Base-by-base conservation (phyloP, 2,888 invertebrate genomes). In the Phanerotoma sp. region DNA sequence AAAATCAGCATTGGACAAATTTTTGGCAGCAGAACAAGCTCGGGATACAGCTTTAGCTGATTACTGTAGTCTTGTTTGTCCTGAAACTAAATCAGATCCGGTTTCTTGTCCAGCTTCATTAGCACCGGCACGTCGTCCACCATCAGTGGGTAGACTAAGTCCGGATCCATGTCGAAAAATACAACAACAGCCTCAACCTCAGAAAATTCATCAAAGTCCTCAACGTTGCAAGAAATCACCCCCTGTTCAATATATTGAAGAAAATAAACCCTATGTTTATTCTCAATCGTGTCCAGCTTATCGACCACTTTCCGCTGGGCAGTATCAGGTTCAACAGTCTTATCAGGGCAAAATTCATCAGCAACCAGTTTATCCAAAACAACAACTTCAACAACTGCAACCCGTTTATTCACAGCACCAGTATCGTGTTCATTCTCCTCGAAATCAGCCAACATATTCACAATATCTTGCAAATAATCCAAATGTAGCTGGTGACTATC, bases 1-100 rank as follows among this genome's bases (percentile, higher is more conserved):
- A 3, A 65, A 70, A 37, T 60, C 64, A 3, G 71, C 72, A 1
- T 52, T 73, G 4, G 66, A 57, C 11, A 73, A 72, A 52, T 73
- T 62, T 46, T 65, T 66, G 25, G 66, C 66, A 22, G 66, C 68
- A 4, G 72, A 74, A 56, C 59, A 68, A 56, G 67, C 68, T 3
- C 63, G 71, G 40, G 70, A 69, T 54, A 57, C 65, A 4, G 73
- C 74, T 18, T 38, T 74, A n/a, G 69, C 73, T 2, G 64, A 70
- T 7, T 73, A 72, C 48, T 73, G 71, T 53, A 68, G 68, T 53
- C 53, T 73, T 16, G 65, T 62, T n/a, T 65, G 66, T 38, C 54
- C 54, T n/a, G 54, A 54, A 38, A 18, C 18, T 5, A 44, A 49
- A 6, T 30, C 49, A 20, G 7, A 28, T 7, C 21, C 40, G 18